Base-by-base conservation (phyloP, 2,797 vertebrate species). In the Catharus ustulatus region DNA sequence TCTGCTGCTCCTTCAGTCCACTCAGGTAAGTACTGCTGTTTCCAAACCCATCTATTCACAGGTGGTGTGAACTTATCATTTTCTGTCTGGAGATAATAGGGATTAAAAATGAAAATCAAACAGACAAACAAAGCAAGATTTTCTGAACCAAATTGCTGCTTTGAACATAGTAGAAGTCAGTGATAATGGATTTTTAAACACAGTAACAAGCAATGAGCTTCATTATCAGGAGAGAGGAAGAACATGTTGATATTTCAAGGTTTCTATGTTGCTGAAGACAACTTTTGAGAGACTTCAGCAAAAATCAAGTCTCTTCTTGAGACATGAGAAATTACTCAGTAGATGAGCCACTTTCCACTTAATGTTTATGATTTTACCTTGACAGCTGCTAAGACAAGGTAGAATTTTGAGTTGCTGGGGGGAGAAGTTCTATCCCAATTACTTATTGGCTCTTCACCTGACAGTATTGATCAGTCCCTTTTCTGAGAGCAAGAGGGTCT, bases 311-410 rank as follows among this genome's bases (percentile, higher is more conserved):
- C 7, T 58, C 14, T 58, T 8, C 24, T 59, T 68, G n/a, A 12
- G 6, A 69, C 72, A 62, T 13, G 16, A 72, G 27, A 62, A 78
- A 16, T 7, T 32, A 51, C 43, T n/a, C 20, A 51, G 26, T 59
- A 75, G 24, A 68, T 12, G 6, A 90, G 5, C 22, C 45, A 48
- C 8, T 75, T 87, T 55, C 8, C 8, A 40, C 46, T 43, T 49
- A 40, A 66, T 8, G 4, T 68, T 76, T 69, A 15, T n/a, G 22
- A 15, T n/a, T 79, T 85, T 88, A 68, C 16, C 13, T 21, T 42
- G 20, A 15, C 0, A 0, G 6, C 14, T 85, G 19, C 24, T 59
- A 46, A 74, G 40, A 43, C 13, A 34, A 66, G 1, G 5, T 45
- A n/a, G 26, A 16, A 72, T n/a, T n/a, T 49, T 16, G 11, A 72